Evolutionary conservation across 2,113 vertebrate genomes (phyloP).

Genomic region (Tautogolabrus adspersus): DNA sequence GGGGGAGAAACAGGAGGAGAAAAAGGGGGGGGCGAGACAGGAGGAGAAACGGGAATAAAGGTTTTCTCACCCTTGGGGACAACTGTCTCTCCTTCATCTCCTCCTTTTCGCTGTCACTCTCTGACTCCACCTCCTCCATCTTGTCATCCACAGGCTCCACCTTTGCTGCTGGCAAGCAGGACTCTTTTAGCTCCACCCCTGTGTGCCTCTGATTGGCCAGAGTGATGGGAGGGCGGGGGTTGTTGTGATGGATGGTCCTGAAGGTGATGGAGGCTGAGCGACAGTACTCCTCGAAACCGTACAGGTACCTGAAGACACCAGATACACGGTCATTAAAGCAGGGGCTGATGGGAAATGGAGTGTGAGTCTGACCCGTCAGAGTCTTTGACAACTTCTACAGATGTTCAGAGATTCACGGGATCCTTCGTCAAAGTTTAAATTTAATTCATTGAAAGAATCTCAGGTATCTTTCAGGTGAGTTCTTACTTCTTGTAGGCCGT

Average conservation of each 20-base stretch:
- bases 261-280: constrained; percentile 96
- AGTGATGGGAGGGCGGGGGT: constrained; percentile 83
- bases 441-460: not conserved
- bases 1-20: no score
- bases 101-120: constrained; percentile 68
- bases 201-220: constrained; percentile 25
- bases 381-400: no score
- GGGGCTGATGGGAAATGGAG: not conserved
- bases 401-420: no score
- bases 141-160: constrained; percentile 60
- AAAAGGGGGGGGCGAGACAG: no score
- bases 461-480: not conserved
- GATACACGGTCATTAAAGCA: not conserved
- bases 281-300: constrained; percentile 98
- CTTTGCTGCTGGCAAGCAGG: constrained; percentile 70
- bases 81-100: constrained; percentile 68
- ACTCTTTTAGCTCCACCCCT: constrained; percentile 79
- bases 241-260: constrained; percentile 96
- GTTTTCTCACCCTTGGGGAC: constrained; percentile 88
- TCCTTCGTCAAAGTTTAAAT: no score
- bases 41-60: no score
- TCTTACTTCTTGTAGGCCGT: constrained; percentile 98
- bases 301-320: constrained; percentile 89
- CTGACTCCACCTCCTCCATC: constrained; percentile 63
- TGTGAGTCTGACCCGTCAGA: no score